Evolutionary conservation across 2,888 invertebrate species (phyloP).

Genomic region (Eurytoma californica): DNA sequence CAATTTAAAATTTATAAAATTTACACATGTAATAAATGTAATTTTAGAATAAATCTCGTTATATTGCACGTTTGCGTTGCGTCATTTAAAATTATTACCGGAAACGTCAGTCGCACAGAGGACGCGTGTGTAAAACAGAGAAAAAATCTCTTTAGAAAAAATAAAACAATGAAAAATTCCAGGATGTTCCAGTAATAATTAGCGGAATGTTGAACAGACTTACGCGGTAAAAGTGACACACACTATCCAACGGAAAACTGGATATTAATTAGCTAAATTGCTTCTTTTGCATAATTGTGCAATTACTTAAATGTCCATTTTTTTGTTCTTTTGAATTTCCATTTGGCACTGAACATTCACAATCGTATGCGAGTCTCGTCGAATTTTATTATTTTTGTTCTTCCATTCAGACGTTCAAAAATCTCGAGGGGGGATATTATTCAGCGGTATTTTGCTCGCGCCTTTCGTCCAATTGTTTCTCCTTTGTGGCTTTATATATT

Average conservation of each 20-base stretch:
- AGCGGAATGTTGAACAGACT: slow-evolving; percentile 11
- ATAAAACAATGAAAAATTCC: not conserved
- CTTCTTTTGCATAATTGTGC: slow-evolving; percentile 30
- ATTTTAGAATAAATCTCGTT: slow-evolving; percentile 39
- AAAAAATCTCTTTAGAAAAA: slow-evolving; percentile 1
- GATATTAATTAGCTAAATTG: slow-evolving; percentile 8
- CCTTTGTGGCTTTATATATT: not conserved
- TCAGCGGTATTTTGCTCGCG: slow-evolving; percentile 5
- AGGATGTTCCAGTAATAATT: slow-evolving; percentile 40
- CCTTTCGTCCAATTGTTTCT: slow-evolving; percentile 5
- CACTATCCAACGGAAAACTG: slow-evolving; percentile 12
- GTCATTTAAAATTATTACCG: slow-evolving; percentile 31
- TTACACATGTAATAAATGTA: slow-evolving; percentile 32
- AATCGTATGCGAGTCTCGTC: slow-evolving; percentile 18
- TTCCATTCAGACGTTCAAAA: slow-evolving; percentile 1
- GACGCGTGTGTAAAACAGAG: slow-evolving; percentile 10
- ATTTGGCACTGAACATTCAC: slow-evolving; percentile 45
- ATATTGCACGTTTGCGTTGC: not conserved
- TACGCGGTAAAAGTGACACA: slow-evolving; percentile 25
- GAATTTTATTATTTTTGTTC: not conserved
- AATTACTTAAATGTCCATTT: not conserved
- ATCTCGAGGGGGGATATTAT: slow-evolving; percentile 12
- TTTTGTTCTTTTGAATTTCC: slow-evolving; percentile 2
- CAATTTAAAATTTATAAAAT: slow-evolving; percentile 50
- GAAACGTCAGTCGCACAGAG: slow-evolving; percentile 19